Evolutionary conservation across 2,797 vertebrate genomes (phyloP).

Genomic region (Tinamus major): DNA sequence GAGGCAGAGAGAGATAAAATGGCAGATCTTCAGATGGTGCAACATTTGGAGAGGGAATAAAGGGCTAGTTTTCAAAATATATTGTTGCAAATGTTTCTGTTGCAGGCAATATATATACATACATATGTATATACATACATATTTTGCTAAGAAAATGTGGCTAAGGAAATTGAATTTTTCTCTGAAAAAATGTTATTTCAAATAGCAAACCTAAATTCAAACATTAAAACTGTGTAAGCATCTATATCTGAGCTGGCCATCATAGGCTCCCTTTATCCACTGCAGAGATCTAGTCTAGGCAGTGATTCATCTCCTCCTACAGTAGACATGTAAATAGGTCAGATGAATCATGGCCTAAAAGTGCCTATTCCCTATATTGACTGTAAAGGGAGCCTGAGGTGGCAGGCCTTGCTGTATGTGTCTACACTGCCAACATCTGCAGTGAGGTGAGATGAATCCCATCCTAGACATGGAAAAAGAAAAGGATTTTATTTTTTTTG

Average conservation of each 20-base stretch:
- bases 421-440: background rate
- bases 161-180: conserved; percentile 25
- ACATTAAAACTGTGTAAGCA: conserved; percentile 9
- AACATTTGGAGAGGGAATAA: conserved; percentile 24
- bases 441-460: conserved; percentile 5
- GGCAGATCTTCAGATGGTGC: conserved; percentile 29
- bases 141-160: background rate
- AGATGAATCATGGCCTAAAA: conserved; percentile 76
- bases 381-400: conserved; percentile 48
- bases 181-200: conserved; percentile 29
- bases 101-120: background rate
- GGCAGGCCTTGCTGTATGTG: conserved; percentile 34
- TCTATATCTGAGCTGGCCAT: conserved; percentile 55
- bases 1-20: conserved; percentile 22
- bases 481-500: conserved; percentile 34
- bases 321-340: conserved; percentile 70
- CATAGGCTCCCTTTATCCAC: conserved; percentile 54
- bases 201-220: conserved; percentile 13
- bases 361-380: conserved; percentile 54
- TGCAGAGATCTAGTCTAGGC: conserved; percentile 41
- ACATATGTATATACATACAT: background rate
- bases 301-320: conserved; percentile 74
- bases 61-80: conserved; percentile 34
- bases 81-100: conserved; percentile 45
- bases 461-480: background rate